phyloP scores from a whole-genome alignment of 2,797 vertebrate genomes.

The Platalea minor region DNA sequence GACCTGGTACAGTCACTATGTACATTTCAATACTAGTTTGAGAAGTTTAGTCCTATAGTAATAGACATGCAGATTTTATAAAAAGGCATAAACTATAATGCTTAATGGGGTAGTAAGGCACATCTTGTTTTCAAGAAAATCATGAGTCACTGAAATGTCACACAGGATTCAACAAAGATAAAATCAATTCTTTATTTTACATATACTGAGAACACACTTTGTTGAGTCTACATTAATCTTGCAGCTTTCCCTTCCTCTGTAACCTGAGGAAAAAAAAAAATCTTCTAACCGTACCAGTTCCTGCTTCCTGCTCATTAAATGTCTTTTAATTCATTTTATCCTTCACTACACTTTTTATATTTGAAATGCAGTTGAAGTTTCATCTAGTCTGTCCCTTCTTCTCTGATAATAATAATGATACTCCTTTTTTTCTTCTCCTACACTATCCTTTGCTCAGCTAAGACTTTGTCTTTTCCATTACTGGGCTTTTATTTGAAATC shows the following conservation, averaged over 20 bases:
- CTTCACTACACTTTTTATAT: not conserved
- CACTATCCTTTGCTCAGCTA: not conserved
- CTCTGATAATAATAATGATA: not conserved
- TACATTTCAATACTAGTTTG: not conserved
- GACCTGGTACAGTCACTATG: not conserved
- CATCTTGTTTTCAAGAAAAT: not conserved
- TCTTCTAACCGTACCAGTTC: not conserved
- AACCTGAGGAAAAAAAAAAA: not conserved
- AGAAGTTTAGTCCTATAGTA: not conserved
- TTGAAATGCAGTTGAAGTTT: constrained; percentile 3
- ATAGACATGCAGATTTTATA: not conserved
- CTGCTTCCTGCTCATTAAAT: constrained; percentile 20
- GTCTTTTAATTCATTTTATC: constrained; percentile 37
- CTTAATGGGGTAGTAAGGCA: not conserved
- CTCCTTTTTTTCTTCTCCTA: not conserved
- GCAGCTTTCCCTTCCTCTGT: constrained; percentile 9
- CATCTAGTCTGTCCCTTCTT: not conserved
- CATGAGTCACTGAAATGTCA: not conserved
- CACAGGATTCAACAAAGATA: constrained; percentile 8
- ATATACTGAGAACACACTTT: constrained; percentile 19
- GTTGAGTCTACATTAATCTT: constrained; percentile 6
- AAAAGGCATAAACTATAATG: not conserved
- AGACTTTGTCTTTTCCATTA: not conserved
- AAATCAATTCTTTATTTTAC: constrained; percentile 33
- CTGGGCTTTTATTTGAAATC: not conserved